phyloP scores from a whole-genome alignment of 1,140 invertebrate species.

The Danaus melanippus region DNA sequence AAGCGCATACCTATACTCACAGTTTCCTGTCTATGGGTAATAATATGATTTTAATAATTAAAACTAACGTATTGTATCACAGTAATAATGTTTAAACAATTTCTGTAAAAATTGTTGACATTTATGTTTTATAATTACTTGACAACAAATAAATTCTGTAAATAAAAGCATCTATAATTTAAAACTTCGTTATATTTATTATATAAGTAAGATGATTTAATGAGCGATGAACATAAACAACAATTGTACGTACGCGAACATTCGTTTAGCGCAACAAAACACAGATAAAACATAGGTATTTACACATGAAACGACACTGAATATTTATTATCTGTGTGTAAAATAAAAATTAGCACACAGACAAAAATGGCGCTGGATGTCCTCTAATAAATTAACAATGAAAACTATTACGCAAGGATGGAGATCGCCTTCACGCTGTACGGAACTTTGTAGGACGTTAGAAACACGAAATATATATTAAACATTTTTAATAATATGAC shows the following conservation, averaged over 20 bases:
- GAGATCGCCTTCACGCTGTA: slow-evolving; percentile 23
- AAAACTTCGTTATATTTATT: no score
- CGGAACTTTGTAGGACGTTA: slow-evolving; percentile 21
- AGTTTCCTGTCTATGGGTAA: slow-evolving; percentile 9
- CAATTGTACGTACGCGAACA: no score
- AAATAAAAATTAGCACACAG: neutral
- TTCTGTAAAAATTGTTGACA: no score
- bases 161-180: no score
- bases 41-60: no score
- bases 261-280: neutral
- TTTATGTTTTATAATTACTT: no score
- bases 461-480: slow-evolving; percentile 3
- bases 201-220: no score
- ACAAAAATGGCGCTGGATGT: slow-evolving; percentile 1
- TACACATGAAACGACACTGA: neutral
- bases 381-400: slow-evolving; percentile 22
- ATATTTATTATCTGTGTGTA: slow-evolving; percentile 1
- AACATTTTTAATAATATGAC: neutral
- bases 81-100: no score
- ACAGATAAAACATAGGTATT: neutral
- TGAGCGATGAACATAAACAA: no score
- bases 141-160: no score
- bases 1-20: slow-evolving; percentile 10
- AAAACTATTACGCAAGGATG: slow-evolving; percentile 24
- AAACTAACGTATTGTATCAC: no score